Base-by-base conservation (phyloP, 2,888 invertebrate genomes). In the Didymodactylos carnosus region DNA sequence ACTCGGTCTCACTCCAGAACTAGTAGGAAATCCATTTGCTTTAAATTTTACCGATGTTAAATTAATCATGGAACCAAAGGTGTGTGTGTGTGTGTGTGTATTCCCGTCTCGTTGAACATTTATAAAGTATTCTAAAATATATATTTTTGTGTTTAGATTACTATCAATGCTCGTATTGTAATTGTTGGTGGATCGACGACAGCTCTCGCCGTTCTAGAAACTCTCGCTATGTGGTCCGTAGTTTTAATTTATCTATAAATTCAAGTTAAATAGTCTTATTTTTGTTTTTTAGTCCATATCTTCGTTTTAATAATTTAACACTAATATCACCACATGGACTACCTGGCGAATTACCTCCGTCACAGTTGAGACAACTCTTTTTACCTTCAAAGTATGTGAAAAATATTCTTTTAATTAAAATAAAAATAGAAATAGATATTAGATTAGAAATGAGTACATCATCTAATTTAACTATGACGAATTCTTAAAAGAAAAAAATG, bases 221-320 rank as follows among this genome's bases (percentile, higher is more conserved):
- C 82, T 16, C 77, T 83, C 25, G 79, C 80, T 11, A 83, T 81
- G 76, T 82, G 82, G 83, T 83, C 76, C 77, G 77, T 29, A 76
- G 13, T 69, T 69, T 69, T 16, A n/a, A n/a, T 16, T n/a, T n/a
- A n/a, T n/a, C n/a, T n/a, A n/a, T n/a, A n/a, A n/a, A n/a, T n/a
- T n/a, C n/a, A n/a, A n/a, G 4, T 41, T 13, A 7, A 19, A 41
- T 5, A 23, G 29, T 29, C 46, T 75, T 39, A 14, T 70, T 76
- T 78, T 62, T 78, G 7, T 40, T n/a, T n/a, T 70, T 8, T 69
- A 82, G 87, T 71, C 84, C 86, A 75, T 87, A 87, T 79, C 80
- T 88, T 43, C 86, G 86, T 0, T 90, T 89, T 81, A 87, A 87
- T 73, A 89, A 90, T 79, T 80, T 91, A 25, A 88, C 88, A 0